Base-by-base conservation (phyloP, 2,888 invertebrate species). In the Antitype chi region DNA sequence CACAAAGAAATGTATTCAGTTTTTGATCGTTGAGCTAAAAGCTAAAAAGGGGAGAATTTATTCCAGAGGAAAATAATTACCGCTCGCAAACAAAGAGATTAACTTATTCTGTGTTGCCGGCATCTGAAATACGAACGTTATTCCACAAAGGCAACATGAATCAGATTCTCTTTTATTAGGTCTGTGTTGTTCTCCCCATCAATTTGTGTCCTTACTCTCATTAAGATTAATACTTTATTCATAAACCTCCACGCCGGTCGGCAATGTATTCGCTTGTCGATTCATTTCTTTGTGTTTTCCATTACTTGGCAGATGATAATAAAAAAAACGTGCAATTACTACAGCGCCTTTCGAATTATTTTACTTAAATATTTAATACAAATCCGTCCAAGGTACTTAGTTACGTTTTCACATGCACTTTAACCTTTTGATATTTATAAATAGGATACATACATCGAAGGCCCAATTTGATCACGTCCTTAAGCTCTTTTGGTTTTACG, bases 161-260 rank as follows among this genome's bases (percentile, higher is more conserved):
- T 91, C 89, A 86, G 88, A 89, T 89, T 91, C 90, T 89, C 90
- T 89, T 90, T 91, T 91, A 91, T 90, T 89, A 89, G 84, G 86
- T 85, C 88, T 83, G 86, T 78, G 81, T 84, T 86, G 85, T 89
- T 87, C 80, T 83, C 83, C 82, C 82, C 87, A 90, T 90, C 90
- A 89, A 90, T 88, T 89, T 88, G 86, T 85, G 87, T 89, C 88
- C 82, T 87, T 90, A 86, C 84, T 83, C 87, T 88, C 84, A 88
- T 89, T 87, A 85, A 83, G 88, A 82, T 86, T 85, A 85, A 87
- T 88, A 88, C 82, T 86, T 84, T 86, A 85, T 89, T 88, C 89
- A 85, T 85, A 85, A 85, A 79, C 82, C 81, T 76, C 76, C 77
- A 73, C 68, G 47, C 62, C 59, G 62, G 76, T 78, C 74, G 47